Percentiles rank a stretch among this genome's conserved stretches.
Evolutionary conservation across 1,140 invertebrate species (phyloP).

Genomic region (Drosophila baimaii): DNA sequence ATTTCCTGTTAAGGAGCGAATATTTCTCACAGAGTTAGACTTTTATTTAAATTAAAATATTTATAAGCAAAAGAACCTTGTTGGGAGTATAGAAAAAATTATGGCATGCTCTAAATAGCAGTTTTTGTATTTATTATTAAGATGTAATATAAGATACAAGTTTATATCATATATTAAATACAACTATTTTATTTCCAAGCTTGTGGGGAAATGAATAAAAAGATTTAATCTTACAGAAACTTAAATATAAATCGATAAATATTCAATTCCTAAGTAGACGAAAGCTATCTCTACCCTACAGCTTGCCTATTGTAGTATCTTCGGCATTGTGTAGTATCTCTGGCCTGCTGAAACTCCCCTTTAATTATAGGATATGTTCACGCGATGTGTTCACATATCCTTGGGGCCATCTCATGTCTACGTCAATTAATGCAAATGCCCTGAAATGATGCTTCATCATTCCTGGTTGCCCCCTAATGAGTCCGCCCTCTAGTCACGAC

Average conservation of each 20-base stretch:
- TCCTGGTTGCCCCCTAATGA: slow-evolving; percentile 51
- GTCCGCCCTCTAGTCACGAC: slow-evolving; percentile 9
- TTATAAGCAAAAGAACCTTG: neutral
- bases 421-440: slow-evolving; percentile 65
- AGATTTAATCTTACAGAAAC: too few relatives aligned
- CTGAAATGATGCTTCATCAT: slow-evolving; percentile 27
- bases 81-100: too few relatives aligned
- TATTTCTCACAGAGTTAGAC: neutral
- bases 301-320: neutral
- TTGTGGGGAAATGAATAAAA: neutral
- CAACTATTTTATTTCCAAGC: too few relatives aligned
- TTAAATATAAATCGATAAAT: neutral
- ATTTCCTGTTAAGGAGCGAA: slow-evolving; percentile 28
- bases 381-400: slow-evolving; percentile 13
- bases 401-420: slow-evolving; percentile 40
- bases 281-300: neutral
- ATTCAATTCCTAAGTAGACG: neutral
- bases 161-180: too few relatives aligned
- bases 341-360: neutral
- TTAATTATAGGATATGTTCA: slow-evolving; percentile 14
- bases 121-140: neutral
- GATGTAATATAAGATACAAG: fast-evolving
- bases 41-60: neutral
- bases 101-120: too few relatives aligned
- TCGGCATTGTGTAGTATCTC: neutral